These are phyloP conservation scores for Pagrus major DNA, from an alignment of 2,113 vertebrate genomes.

Conservation along the genomic window DNA sequence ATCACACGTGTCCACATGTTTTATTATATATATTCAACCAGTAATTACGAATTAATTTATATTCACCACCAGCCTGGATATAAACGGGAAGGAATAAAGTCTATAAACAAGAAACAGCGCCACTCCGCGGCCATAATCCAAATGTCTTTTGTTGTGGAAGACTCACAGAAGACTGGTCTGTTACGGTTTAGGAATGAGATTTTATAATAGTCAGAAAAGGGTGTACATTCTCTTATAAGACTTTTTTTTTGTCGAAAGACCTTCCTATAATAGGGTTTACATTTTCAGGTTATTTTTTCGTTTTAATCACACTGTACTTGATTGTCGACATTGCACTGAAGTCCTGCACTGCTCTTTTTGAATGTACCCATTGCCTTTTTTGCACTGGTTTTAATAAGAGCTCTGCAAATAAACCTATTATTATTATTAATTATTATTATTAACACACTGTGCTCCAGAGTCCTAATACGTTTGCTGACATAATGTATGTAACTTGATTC, in stretches of 20 bases:
- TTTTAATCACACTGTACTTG: too few species aligned
- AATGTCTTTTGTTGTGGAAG: not conserved
- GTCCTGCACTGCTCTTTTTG: too few species aligned
- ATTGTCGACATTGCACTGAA: too few species aligned
- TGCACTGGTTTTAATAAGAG: not conserved
- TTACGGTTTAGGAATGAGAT: not conserved
- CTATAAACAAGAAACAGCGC: conserved; percentile 13
- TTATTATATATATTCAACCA: not conserved
- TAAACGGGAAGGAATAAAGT: not conserved
- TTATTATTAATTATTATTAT: too few species aligned
- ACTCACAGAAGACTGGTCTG: not conserved
- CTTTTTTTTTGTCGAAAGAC: too few species aligned
- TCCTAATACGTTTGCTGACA: not conserved
- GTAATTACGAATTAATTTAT: not conserved
- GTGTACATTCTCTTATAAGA: not conserved
- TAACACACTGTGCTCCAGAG: not conserved
- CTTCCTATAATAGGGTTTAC: too few species aligned
- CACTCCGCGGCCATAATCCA: not conserved
- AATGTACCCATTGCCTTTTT: too few species aligned
- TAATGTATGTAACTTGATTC: not conserved
- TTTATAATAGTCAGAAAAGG: not conserved
- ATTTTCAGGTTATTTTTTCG: too few species aligned
- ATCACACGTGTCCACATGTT: not conserved
- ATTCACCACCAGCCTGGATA: not conserved
- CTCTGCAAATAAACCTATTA: too few species aligned